Base-by-base conservation (phyloP, 2,113 vertebrate species). In the Cromileptes altivelis region DNA sequence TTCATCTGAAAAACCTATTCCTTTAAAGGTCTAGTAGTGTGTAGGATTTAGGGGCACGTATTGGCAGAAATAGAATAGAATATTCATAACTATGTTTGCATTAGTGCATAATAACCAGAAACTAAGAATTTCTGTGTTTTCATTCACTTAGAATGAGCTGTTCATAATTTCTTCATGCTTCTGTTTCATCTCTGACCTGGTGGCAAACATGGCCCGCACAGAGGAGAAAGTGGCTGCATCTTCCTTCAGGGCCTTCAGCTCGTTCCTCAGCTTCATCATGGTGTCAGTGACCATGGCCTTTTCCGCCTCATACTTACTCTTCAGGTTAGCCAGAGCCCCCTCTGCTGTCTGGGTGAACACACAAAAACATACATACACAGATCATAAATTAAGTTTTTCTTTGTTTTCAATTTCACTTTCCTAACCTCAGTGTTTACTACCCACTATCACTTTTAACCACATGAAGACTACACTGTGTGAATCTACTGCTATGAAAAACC, bases 141-240 rank as follows among this genome's bases (percentile, higher is more conserved):
- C 33, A 37, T 37, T 37, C 33, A 37, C 33, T 37, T 37, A 37
- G 33, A 37, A 37, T 37, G 6, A 37, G 33, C 33, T 37, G 33
- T 37, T 37, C 1, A 30, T 30, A 30, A 30, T 30, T 30, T 30
- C 30, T 30, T 30, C 30, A 30, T 30, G 4, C 30, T 30, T 30
- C 4, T 30, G 2, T 63, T 18, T 58, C 2, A 4, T 87, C 58
- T 73, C 92, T 89, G 90, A 99, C 98, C 98, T 98, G 90, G 97
- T 99, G 76, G 98, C 97, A 82, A 99, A 99, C 98, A 99, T 97
- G 63, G 98, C 97, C 89, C 98, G 95, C 72, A 99, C 94, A 78
- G 98, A 99, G 72, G 98, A 99, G 96, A 99, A 99, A 13, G 98
- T 99, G 78, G 98, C 98, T 0, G 98, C 97, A 21, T 99, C 98